Conservation (phyloP, 2,797 vertebrate genomes). For the Manis crassicaudata region DNA sequence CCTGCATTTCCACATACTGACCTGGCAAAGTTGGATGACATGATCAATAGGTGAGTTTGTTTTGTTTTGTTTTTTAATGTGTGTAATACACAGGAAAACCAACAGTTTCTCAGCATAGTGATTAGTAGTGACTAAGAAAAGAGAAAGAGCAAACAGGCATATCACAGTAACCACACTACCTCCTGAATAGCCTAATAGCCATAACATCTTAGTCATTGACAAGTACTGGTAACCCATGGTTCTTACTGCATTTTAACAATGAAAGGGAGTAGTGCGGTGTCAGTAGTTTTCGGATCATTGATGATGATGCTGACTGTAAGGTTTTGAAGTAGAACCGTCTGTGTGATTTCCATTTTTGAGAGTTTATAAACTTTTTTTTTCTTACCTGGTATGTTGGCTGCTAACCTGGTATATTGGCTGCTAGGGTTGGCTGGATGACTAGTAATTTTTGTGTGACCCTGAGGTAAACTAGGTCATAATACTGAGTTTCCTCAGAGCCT, state of each 20-base stretch:
- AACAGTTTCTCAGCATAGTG: neutral
- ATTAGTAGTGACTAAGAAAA: constrained; percentile 1
- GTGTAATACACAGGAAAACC: neutral
- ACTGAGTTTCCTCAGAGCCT: constrained; percentile 20
- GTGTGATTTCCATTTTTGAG: neutral
- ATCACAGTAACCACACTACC: neutral
- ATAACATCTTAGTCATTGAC: constrained; percentile 12
- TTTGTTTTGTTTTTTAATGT: constrained; percentile 10
- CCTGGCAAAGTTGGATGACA: constrained; percentile 99
- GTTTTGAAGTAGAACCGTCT: constrained; percentile 45
- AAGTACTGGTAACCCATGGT: constrained; percentile 9
- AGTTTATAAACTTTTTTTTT: constrained; percentile 35
- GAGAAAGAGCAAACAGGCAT: neutral
- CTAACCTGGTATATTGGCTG: neutral
- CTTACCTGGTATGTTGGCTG: neutral
- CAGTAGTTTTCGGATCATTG: neutral
- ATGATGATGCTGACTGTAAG: neutral
- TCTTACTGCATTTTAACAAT: constrained; percentile 47
- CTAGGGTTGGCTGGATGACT: neutral
- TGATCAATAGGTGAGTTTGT: constrained; percentile 97
- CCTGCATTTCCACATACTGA: constrained; percentile 99
- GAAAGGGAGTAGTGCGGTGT: neutral
- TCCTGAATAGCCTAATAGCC: neutral
- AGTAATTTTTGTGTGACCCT: constrained; percentile 20
- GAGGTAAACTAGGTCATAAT: constrained; percentile 18